Percentiles rank a stretch among this genome's conserved stretches.
phyloP scores from a whole-genome alignment of 2,797 vertebrate genomes.

The Brachyrhaphis roseni region DNA sequence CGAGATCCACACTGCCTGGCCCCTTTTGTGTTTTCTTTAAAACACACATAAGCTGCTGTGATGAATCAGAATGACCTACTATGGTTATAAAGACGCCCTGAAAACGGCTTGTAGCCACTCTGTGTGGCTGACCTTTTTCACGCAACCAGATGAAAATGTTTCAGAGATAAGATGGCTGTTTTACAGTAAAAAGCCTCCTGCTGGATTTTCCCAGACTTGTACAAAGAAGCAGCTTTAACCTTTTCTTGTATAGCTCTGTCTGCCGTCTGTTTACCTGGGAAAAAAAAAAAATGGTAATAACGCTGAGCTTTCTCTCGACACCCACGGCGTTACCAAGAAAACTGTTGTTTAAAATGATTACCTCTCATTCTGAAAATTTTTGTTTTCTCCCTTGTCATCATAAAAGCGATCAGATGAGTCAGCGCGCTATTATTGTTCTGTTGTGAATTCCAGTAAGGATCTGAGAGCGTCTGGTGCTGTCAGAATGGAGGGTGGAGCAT shows the following conservation, averaged over 20 bases:
- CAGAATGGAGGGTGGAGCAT: conserved; percentile 43
- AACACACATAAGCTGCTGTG: neutral
- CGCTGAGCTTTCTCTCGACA: conserved; percentile 10
- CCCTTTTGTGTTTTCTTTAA: neutral
- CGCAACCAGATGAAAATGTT: conserved; percentile 12
- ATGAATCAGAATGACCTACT: neutral
- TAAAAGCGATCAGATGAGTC: conserved; percentile 43
- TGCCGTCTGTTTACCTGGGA: conserved; percentile 16
- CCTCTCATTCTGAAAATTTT: conserved; percentile 27
- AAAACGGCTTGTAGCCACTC: neutral
- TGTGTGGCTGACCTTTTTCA: neutral
- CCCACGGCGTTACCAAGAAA: conserved; percentile 7
- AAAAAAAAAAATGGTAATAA: neutral
- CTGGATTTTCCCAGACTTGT: conserved; percentile 30
- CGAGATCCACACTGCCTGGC: neutral
- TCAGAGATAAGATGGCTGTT: conserved; percentile 31
- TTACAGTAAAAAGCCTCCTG: conserved; percentile 9
- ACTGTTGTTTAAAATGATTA: neutral
- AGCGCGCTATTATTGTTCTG: conserved; percentile 35
- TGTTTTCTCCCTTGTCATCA: conserved; percentile 23
- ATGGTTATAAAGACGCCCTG: neutral
- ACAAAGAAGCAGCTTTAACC: neutral
- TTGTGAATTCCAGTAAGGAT: conserved; percentile 60
- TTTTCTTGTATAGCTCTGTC: neutral
- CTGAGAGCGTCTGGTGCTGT: conserved; percentile 43